A percentile compares a stretch with the other conserved stretches of the same genome.
Evolutionary conservation across 2,113 vertebrate genomes (phyloP).

Genomic region (Cryptomyrus ogoouensis): DNA sequence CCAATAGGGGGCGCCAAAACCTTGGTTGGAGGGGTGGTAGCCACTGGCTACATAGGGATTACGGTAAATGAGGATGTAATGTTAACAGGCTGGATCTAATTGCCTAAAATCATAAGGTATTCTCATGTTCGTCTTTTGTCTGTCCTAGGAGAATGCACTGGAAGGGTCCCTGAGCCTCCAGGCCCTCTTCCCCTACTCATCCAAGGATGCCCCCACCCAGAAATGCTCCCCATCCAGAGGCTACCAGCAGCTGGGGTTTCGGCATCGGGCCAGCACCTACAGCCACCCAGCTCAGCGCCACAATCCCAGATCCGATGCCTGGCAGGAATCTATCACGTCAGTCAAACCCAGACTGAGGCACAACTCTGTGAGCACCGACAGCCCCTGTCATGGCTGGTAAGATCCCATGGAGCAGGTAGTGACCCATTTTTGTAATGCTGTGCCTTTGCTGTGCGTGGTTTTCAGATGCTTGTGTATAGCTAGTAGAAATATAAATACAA

Average conservation of each 20-base stretch:
- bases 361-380: conserved; percentile 95
- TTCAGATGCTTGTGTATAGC: not conserved
- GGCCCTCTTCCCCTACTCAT: not conserved
- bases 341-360: conserved; percentile 84
- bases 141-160: not conserved
- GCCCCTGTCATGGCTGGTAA: conserved; percentile 81
- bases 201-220: conserved; percentile 46
- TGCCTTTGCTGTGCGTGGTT: not conserved
- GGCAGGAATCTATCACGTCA: conserved; percentile 52
- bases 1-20: not conserved
- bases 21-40: not conserved
- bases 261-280: conserved; percentile 79
- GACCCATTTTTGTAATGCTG: not conserved
- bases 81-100: not conserved
- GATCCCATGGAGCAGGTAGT: conserved; percentile 22
- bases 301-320: conserved; percentile 39
- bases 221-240: conserved; percentile 44
- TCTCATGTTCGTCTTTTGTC: not conserved
- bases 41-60: not conserved
- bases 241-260: conserved; percentile 64
- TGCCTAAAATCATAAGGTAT: not conserved
- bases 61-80: not conserved
- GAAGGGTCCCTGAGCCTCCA: conserved; percentile 35
- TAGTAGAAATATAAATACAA: not conserved
- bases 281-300: conserved; percentile 68